Base-by-base conservation (phyloP, 2,113 vertebrate genomes). In the Marmota monax region DNA sequence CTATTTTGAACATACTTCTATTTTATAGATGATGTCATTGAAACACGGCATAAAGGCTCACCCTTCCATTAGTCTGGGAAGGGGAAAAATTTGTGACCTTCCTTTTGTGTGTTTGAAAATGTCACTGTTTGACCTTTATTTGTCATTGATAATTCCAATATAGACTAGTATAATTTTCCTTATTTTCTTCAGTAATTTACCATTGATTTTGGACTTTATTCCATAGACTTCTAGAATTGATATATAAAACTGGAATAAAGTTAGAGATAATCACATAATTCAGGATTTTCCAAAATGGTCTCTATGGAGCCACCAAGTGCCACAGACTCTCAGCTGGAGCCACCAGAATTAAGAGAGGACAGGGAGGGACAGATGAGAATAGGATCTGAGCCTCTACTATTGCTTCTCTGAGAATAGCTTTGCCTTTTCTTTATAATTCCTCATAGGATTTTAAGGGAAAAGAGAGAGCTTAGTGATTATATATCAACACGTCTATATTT, bases 1-100 rank as follows among this genome's bases (percentile, higher is more conserved):
- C 85, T 13, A 65, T 88, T 96, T 93, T 73, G 69, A 65, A 84
- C 73, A 88, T 74, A 79, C 39, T 73, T 96, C 48, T 77, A 37
- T 70, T 79, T 90, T 72, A 61, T 29, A 11, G 1, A 2, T 51
- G 5, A 27, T 79, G 4, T 76, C 79, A 79, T 7, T 18, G 23
- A 96, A 84, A 89, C 23, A 61, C 37, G 70, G 48, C 27, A 45
- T 8, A 72, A 72, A 72, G 37, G 58, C 32, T 29, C 84, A 67
- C 3, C 23, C 8, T 70, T 79, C 20, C 34, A 73, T 89, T 80
- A 42, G 9, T 37, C 85, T 69, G 32, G 7, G 18, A 77, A 77
- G 56, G 56, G 61, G 39, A 91, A 69, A 48, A 78, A 72, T 14
- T 42, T 29, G n/a, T 56, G 34, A 83, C 51, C 29, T 72, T 53